Base-by-base conservation (phyloP, 2,888 invertebrate species). In the Notocelia uddmanniana region DNA sequence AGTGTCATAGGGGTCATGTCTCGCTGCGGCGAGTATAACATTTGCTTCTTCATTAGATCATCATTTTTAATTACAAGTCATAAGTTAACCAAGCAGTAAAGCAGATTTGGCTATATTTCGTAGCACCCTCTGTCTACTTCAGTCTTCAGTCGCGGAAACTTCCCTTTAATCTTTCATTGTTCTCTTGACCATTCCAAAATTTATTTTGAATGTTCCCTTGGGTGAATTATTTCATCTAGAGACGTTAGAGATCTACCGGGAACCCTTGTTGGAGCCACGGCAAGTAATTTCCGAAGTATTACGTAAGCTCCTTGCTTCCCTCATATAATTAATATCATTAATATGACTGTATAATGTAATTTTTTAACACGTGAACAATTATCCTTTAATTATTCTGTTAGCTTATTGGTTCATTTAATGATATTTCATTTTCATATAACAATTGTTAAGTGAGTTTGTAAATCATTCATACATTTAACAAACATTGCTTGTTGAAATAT, bases 121-220 rank as follows among this genome's bases (percentile, higher is more conserved):
- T 45, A 18, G 45, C 45, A 26, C 60, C 60, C 60, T 48, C 45
- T 45, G 45, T 60, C 60, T 26, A 11, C 45, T 11, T 45, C 70
- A n/a, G n/a, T 77, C 79, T 76, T 75, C 84, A 83, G 79, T 85
- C 85, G 83, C 81, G 80, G 86, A 88, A 88, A 87, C 83, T 87
- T 88, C 84, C 83, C 86, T 91, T 87, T 86, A 86, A 87, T 87
- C 86, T 87, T 81, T 81, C 86, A 89, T 89, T 89, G 87, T 89
- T 86, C 83, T 80, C 85, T 85, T 90, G 89, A 87, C 89, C 86
- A 77, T 83, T 83, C 79, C 81, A 76, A 86, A 89, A 89, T 87
- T 86, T 86, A 83, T 81, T 80, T 79, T 76, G 80, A 81, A 77
- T 75, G 77, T 78, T 82, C 86, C 85, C 86, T 78, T 76, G 85